Conservation (phyloP, 2,113 vertebrate species). For the Oreochromis spilurus region DNA sequence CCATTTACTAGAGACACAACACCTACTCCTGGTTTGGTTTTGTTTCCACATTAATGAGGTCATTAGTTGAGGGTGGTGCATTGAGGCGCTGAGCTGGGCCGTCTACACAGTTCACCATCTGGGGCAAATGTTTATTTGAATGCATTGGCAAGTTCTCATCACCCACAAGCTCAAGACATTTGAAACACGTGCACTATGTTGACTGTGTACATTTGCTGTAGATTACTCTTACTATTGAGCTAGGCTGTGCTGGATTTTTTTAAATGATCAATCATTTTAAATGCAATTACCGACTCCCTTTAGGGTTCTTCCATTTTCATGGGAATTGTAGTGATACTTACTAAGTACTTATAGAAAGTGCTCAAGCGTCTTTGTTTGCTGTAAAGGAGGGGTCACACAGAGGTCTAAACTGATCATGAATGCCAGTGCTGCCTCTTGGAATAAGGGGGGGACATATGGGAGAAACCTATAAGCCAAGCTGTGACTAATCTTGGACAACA, state of each 20-base stretch:
- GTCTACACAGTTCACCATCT: background rate
- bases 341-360: background rate
- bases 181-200: background rate
- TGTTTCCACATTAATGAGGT: background rate
- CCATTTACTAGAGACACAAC: background rate
- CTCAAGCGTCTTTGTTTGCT: background rate
- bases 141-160: background rate
- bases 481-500: background rate
- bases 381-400: background rate
- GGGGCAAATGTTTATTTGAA: background rate
- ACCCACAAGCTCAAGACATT: background rate
- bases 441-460: rapidly evolving
- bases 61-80: background rate
- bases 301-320: background rate
- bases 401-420: background rate
- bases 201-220: background rate
- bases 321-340: background rate
- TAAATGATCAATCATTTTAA: background rate
- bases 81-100: background rate
- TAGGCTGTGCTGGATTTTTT: background rate
- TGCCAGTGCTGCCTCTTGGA: background rate
- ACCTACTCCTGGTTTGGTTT: background rate
- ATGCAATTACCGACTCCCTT: background rate
- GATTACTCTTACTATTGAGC: background rate
- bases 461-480: background rate